Conservation (phyloP, 2,888 invertebrate species). For the Himalopsyche tibetana region DNA sequence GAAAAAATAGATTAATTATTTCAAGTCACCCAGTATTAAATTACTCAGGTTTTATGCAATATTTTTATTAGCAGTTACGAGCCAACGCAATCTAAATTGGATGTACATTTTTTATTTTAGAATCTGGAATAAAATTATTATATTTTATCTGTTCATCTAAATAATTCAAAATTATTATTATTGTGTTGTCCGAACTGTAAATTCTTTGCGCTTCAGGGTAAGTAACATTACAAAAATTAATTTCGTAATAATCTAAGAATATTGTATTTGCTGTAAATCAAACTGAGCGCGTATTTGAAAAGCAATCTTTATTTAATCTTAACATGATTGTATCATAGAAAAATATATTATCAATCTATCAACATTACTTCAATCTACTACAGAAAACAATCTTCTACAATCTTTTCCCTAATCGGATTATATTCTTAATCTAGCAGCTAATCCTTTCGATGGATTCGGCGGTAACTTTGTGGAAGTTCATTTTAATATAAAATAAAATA, state of each 20-base stretch:
- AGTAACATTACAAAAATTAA: conserved; percentile 9
- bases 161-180: conserved; percentile 23
- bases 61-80: conserved; percentile 5
- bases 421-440: no score
- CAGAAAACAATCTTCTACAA: no score
- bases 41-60: background rate
- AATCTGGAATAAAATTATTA: background rate
- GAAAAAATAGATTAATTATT: background rate
- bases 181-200: conserved; percentile 29
- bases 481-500: no score
- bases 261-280: no score
- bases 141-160: conserved; percentile 17
- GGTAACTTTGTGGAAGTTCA: no score
- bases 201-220: background rate
- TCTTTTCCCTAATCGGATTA: no score
- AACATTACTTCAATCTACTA: no score
- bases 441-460: no score
- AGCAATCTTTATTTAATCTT: no score
- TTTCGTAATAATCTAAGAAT: background rate
- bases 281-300: no score
- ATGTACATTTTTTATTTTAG: background rate
- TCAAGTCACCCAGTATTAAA: background rate
- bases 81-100: background rate
- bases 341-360: no score
- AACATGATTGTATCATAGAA: no score